A percentile compares a stretch with the other conserved stretches of the same genome.
These are phyloP conservation scores for Centropus bengalensis DNA, from an alignment of 2,113 vertebrate species.

Conservation along the genomic window DNA sequence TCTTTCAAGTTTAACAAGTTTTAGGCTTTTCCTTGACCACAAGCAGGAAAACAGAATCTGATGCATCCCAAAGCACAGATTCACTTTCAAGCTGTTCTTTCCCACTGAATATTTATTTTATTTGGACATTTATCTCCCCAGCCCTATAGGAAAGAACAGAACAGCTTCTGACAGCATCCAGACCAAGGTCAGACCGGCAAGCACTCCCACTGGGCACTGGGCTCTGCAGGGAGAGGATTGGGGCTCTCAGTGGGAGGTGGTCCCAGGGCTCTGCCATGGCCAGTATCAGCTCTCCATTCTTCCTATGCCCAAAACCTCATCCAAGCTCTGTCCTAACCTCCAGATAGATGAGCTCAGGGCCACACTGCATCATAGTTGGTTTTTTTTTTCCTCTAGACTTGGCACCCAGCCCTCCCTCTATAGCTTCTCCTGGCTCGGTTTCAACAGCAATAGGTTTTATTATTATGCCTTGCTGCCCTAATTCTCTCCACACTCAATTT, in stretches of 20 bases:
- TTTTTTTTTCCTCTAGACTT: not conserved
- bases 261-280: not conserved
- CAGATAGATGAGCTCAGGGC: conserved; percentile 13
- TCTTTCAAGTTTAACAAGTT: not conserved
- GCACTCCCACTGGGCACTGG: fast-evolving
- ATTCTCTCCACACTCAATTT: conserved; percentile 59
- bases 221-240: fast-evolving
- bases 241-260: not conserved
- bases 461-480: conserved; percentile 54
- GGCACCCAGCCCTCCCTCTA: conserved; percentile 39
- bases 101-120: not conserved
- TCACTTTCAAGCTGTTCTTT: not conserved
- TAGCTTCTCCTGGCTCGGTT: conserved; percentile 32
- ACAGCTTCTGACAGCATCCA: not conserved
- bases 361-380: not conserved
- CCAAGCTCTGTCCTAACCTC: not conserved
- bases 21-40: not conserved
- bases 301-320: not conserved
- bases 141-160: not conserved
- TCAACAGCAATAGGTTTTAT: conserved; percentile 61
- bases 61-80: not conserved
- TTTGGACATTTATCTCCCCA: conserved; percentile 10
- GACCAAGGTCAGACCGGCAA: not conserved
- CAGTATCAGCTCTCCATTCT: not conserved
- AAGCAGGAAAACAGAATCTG: not conserved